Conservation (phyloP, 2,113 vertebrate genomes). For the Baryphthengus martii region DNA sequence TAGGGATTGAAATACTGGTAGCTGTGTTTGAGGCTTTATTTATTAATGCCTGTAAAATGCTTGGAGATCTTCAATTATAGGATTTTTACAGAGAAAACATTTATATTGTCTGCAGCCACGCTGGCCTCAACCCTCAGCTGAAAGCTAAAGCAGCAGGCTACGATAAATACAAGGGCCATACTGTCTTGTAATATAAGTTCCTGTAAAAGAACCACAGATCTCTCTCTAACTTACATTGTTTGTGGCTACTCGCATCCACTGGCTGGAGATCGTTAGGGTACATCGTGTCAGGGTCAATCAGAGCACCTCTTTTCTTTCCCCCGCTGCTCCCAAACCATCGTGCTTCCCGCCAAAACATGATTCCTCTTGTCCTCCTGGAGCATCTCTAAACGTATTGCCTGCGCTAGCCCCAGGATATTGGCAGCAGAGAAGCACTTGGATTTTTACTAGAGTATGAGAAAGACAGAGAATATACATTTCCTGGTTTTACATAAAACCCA, state of each 20-base stretch:
- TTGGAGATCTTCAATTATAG: slow-evolving; percentile 45
- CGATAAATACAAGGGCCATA: neutral
- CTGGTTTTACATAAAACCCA: neutral
- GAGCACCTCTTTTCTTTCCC: neutral
- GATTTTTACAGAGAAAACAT: slow-evolving; percentile 28
- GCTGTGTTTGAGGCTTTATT: slow-evolving; percentile 46
- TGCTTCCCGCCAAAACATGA: neutral
- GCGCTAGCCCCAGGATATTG: neutral
- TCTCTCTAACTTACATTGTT: neutral
- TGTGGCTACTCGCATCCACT: neutral
- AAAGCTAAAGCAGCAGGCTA: neutral
- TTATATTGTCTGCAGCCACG: neutral
- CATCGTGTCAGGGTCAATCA: neutral
- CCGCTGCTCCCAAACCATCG: neutral
- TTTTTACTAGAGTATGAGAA: neutral
- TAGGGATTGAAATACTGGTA: slow-evolving; percentile 58
- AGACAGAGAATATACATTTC: neutral
- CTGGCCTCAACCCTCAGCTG: slow-evolving; percentile 2
- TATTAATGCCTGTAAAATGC: slow-evolving; percentile 62
- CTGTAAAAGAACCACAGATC: slow-evolving; percentile 20
- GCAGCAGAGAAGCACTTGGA: neutral
- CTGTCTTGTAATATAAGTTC: neutral
- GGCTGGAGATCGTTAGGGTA: neutral
- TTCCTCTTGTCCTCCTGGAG: neutral
- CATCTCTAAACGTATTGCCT: neutral